These are phyloP conservation scores for Calephelis virginiensis DNA, from an alignment of 1,140 invertebrate genomes.

Conservation along the genomic window DNA sequence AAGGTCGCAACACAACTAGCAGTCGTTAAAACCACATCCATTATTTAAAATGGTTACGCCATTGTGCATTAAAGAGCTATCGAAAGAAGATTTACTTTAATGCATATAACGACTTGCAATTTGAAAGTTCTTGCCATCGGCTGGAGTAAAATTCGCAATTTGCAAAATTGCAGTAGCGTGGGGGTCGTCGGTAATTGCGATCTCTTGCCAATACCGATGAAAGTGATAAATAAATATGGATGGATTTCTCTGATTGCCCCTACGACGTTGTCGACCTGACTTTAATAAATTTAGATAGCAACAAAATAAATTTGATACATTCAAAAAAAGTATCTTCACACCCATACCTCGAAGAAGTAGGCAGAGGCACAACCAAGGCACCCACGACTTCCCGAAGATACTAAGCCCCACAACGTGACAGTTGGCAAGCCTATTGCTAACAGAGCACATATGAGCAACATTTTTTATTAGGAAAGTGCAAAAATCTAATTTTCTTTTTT, in stretches of 20 bases:
- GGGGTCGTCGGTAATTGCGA: constrained; percentile 63
- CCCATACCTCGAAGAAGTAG: no score
- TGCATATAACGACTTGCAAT: constrained; percentile 67
- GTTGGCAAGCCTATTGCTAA: no score
- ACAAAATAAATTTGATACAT: no score
- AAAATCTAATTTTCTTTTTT: no score
- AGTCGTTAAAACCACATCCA: neutral
- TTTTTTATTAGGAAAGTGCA: no score
- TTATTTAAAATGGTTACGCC: neutral
- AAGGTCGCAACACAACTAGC: no score
- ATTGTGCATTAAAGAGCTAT: constrained; percentile 23
- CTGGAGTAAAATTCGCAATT: constrained; percentile 71
- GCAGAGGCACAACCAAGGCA: no score
- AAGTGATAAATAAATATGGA: constrained; percentile 70
- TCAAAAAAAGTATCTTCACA: no score
- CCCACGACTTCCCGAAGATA: no score
- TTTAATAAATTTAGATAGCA: neutral
- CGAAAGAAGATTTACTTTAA: constrained; percentile 50
- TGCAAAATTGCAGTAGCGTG: constrained; percentile 68
- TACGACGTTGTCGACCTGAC: neutral
- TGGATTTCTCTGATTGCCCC: constrained; percentile 42
- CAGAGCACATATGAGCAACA: no score
- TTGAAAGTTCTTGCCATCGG: constrained; percentile 60
- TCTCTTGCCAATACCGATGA: constrained; percentile 51
- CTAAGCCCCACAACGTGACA: no score